Evolutionary conservation across 2,113 vertebrate species (phyloP).

Genomic region (Pygoscelis antarcticus): DNA sequence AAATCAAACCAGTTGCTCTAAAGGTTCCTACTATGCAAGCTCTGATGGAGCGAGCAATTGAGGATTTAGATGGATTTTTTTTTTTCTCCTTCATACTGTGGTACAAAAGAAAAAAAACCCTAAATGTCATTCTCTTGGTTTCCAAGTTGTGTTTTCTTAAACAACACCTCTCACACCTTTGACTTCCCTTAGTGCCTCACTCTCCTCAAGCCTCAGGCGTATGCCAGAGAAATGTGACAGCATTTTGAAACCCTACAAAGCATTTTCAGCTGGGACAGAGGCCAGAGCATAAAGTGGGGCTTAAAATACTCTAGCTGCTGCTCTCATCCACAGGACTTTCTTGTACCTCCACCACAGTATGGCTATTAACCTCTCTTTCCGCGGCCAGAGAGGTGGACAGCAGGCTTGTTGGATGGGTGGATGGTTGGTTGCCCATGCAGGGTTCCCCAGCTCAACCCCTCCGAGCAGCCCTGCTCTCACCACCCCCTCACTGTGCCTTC

Average conservation of each 20-base stretch:
- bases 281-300: fast-evolving
- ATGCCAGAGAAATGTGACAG: neutral
- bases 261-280: fast-evolving
- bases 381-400: neutral
- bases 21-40: neutral
- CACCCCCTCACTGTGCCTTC: neutral
- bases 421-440: fast-evolving
- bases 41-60: neutral
- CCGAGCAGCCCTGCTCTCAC: neutral
- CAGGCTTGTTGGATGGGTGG: neutral
- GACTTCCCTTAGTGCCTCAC: neutral
- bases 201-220: fast-evolving
- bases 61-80: neutral
- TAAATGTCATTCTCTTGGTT: neutral
- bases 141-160: neutral
- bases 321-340: neutral
- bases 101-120: neutral
- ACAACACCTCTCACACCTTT: neutral
- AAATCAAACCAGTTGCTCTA: neutral
- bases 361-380: neutral
- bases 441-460: fast-evolving
- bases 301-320: neutral
- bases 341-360: fast-evolving
- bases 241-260: neutral
- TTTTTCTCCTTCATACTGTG: neutral